Evolutionary conservation across 1,140 invertebrate genomes (phyloP), one percentile per base, ranked within the genome.

Genomic region (Maniola jurtina): DNA sequence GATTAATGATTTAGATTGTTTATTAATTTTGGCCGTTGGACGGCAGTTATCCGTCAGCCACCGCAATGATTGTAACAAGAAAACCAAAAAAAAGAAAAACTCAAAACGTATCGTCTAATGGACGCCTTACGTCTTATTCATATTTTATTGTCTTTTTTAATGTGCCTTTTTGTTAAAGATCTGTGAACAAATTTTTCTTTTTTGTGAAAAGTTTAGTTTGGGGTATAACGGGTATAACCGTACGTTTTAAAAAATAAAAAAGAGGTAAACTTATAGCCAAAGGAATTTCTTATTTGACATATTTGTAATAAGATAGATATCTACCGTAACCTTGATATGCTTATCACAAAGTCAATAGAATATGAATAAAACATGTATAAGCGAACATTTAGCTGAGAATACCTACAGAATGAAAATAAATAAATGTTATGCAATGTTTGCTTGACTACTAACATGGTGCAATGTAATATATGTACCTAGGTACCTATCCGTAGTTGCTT

Each of bases 361-460:
- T 57, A 57, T 11, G n/a, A 47, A 64, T 40, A 55, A 57, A 47
- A 45, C 40, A 48, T 55, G 11, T 55, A 42, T n/a, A 13, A 0
- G 50, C 50, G n/a, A 56, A 63, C 16, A 63, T 56, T 55, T 40
- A 25, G 25, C 25, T 56, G 62, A 48, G 62, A 50, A 14, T 56
- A 56, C 33, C 42, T 42, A 56, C 36, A 25, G 33, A 56, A 56
- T 38, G n/a, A 15, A 55, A 59, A 36, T 36, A 48, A 11, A 10
- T 57, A 55, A 34, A 66, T 61, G 48, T 67, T 35, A 55, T 48
- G 60, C 42, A 67, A 67, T 61, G 65, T 61, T 38, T 16, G 59
- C 65, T 61, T 67, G 65, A 57, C 35, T 57, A 67, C 59, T 67
- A 67, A 67, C 50, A 36, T 56, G 9, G 9, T 40, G 56, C 40